Conservation (phyloP, 2,888 invertebrate species). For the Apotomis betuletana region DNA sequence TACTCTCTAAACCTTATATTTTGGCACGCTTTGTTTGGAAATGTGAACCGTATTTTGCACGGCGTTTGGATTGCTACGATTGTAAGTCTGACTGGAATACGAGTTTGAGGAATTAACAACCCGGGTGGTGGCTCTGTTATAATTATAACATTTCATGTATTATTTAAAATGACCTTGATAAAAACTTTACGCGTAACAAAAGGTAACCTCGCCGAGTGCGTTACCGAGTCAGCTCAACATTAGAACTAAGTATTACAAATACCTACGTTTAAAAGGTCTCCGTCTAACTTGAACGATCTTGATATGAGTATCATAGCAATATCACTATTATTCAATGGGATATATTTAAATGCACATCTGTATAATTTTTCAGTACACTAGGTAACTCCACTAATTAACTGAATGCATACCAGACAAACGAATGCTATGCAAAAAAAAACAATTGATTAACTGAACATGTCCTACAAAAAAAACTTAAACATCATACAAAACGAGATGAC, state of each 20-base stretch:
- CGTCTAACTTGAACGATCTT: not conserved
- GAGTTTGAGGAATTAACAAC: not conserved
- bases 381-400: too few species aligned
- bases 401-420: too few species aligned
- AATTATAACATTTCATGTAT: not conserved
- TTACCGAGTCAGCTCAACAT: not conserved
- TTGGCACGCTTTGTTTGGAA: not conserved
- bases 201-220: not conserved
- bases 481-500: too few species aligned
- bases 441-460: too few species aligned
- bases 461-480: too few species aligned
- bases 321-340: too few species aligned
- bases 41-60: not conserved
- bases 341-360: too few species aligned
- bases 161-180: not conserved
- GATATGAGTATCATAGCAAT: not conserved
- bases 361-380: too few species aligned
- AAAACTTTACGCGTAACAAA: slow-evolving; percentile 5
- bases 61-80: not conserved
- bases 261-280: too few species aligned
- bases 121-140: not conserved
- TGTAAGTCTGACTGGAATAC: not conserved
- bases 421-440: too few species aligned
- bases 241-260: not conserved
- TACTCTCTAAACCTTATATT: not conserved